A percentile compares a stretch with the other conserved stretches of the same genome.
Evolutionary conservation across 2,797 vertebrate species (phyloP).

Genomic region (Ateles fusciceps): DNA sequence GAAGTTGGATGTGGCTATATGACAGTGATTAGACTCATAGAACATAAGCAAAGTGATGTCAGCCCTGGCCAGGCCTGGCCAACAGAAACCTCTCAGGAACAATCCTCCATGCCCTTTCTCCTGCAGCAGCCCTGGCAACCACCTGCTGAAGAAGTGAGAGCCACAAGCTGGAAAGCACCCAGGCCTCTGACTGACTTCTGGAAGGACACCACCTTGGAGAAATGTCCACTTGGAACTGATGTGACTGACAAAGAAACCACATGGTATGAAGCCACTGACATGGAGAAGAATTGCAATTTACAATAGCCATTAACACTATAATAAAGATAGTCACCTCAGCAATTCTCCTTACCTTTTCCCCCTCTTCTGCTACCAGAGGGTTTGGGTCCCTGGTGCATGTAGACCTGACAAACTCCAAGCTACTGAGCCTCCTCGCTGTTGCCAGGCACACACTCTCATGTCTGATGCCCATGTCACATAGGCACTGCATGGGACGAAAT

Average conservation of each 20-base stretch:
- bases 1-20: background rate
- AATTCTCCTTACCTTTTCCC: background rate
- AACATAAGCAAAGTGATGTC: background rate
- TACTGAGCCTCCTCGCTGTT: fast-evolving
- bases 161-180: background rate
- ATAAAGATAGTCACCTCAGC: background rate
- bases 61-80: fast-evolving
- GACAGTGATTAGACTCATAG: too few species aligned
- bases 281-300: background rate
- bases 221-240: background rate
- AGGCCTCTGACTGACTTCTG: background rate
- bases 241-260: background rate
- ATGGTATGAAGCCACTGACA: background rate
- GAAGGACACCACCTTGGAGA: background rate
- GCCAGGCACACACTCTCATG: too few species aligned
- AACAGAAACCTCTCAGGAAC: background rate
- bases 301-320: background rate
- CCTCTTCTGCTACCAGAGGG: background rate
- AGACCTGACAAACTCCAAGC: background rate
- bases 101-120: background rate
- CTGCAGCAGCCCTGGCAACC: fast-evolving
- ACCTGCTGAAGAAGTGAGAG: background rate
- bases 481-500: background rate
- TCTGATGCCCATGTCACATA: background rate
- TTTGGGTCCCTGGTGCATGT: background rate